Percentiles rank a stretch among this genome's conserved stretches.
Conservation (phyloP, 2,797 vertebrate species). For the Rhinella marina region DNA sequence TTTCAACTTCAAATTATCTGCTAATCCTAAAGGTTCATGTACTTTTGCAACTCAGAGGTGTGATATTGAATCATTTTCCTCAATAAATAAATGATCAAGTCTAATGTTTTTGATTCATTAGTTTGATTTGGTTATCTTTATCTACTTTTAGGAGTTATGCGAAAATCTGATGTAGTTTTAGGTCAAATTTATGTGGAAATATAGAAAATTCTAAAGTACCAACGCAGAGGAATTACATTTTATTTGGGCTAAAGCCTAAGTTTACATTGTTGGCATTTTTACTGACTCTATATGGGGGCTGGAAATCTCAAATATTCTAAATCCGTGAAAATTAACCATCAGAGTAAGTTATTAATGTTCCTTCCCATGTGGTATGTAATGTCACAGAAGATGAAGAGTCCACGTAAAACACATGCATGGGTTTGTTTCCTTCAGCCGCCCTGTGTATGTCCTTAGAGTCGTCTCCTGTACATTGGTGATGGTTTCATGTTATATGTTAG, state of each 20-base stretch:
- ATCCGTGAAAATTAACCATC: background rate
- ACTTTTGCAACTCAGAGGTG: no score
- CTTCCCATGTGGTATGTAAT: background rate
- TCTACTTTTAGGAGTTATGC: no score
- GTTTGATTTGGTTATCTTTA: no score
- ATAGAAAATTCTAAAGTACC: no score
- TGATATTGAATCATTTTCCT: no score
- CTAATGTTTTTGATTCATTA: no score
- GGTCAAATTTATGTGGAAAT: no score
- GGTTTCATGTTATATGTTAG: conserved; percentile 49
- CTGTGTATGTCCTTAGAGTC: conserved; percentile 37
- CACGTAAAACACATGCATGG: background rate
- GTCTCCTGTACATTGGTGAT: conserved; percentile 49
- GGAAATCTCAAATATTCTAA: background rate
- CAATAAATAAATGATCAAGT: no score
- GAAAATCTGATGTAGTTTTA: no score
- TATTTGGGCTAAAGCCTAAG: background rate
- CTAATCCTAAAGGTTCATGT: no score
- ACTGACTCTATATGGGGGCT: background rate
- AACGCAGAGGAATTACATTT: no score
- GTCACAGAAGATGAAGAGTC: background rate
- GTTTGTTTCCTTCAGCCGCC: conserved; percentile 5
- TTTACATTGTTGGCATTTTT: background rate
- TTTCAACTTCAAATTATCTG: no score
- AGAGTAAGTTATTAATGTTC: background rate